Evolutionary conservation across 2,113 vertebrate genomes (phyloP).

Genomic region (Origma solitaria): DNA sequence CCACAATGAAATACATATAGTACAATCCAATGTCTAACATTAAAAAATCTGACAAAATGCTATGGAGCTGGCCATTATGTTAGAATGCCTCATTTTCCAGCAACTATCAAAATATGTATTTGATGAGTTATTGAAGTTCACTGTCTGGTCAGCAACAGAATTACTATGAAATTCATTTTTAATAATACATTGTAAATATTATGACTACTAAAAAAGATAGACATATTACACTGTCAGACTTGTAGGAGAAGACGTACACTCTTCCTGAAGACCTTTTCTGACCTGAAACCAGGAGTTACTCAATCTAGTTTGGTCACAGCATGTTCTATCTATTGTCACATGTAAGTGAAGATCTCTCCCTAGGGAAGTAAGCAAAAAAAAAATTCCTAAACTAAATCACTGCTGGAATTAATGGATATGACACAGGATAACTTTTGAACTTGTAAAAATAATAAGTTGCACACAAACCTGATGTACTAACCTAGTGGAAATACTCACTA

Average conservation of each 20-base stretch:
- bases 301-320: neutral
- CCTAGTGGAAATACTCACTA: neutral
- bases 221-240: slow-evolving; percentile 1
- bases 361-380: neutral
- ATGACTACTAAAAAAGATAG: slow-evolving; percentile 21
- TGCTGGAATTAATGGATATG: neutral
- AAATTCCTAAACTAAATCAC: neutral
- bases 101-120: slow-evolving; percentile 13
- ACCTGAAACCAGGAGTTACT: slow-evolving; percentile 1
- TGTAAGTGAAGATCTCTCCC: neutral
- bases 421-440: neutral
- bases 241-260: neutral
- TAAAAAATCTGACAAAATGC: neutral
- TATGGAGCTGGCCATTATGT: neutral
- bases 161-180: slow-evolving; percentile 40
- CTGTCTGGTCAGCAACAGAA: slow-evolving; percentile 18
- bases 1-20: neutral
- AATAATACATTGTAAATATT: slow-evolving; percentile 32
- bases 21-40: neutral
- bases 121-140: slow-evolving; percentile 34
- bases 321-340: neutral
- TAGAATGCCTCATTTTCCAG: neutral
- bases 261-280: slow-evolving; percentile 31
- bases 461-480: neutral
- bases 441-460: neutral